These are phyloP conservation scores for Aphodius sticticus DNA, from an alignment of 2,888 invertebrate genomes.

Conservation along the genomic window DNA sequence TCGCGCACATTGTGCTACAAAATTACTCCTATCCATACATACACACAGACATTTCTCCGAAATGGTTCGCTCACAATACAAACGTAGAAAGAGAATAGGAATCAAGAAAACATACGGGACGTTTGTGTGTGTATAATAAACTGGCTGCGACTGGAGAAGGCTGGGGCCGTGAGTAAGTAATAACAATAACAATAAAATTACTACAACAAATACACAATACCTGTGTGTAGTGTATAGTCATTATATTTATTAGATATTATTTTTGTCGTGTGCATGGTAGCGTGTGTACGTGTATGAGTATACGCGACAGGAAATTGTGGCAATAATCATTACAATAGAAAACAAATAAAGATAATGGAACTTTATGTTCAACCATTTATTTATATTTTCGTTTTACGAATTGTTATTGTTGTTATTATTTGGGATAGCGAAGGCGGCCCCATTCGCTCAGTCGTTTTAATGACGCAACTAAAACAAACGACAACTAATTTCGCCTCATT, in stretches of 20 bases:
- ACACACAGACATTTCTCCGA: conserved; percentile 8
- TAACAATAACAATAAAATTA: conserved; percentile 51
- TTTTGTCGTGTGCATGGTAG: conserved; percentile 42
- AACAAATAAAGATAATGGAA: conserved; percentile 43
- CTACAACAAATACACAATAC: conserved; percentile 44
- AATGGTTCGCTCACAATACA: conserved; percentile 9
- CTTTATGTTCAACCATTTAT: conserved; percentile 21
- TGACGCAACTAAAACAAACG: conserved; percentile 14
- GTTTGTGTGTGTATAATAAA: not conserved
- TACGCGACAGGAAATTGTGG: conserved; percentile 50
- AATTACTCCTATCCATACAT: conserved; percentile 17
- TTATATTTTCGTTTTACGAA: conserved; percentile 20
- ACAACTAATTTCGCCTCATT: conserved; percentile 24
- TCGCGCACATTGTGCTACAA: conserved; percentile 22
- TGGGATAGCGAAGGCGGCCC: conserved; percentile 10
- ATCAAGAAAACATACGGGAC: not conserved
- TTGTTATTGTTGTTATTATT: conserved; percentile 24
- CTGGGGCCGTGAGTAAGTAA: conserved; percentile 41
- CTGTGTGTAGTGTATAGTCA: conserved; percentile 44
- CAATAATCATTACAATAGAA: conserved; percentile 49
- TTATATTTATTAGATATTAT: conserved; percentile 43
- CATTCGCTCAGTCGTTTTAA: conserved; percentile 15
- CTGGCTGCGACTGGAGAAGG: not conserved
- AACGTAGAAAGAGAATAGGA: conserved; percentile 14
- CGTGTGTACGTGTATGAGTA: conserved; percentile 35